These are phyloP conservation scores for Mormyrus proboscirostris DNA, from an alignment of 2,797 vertebrate genomes.

Conservation along the genomic window DNA sequence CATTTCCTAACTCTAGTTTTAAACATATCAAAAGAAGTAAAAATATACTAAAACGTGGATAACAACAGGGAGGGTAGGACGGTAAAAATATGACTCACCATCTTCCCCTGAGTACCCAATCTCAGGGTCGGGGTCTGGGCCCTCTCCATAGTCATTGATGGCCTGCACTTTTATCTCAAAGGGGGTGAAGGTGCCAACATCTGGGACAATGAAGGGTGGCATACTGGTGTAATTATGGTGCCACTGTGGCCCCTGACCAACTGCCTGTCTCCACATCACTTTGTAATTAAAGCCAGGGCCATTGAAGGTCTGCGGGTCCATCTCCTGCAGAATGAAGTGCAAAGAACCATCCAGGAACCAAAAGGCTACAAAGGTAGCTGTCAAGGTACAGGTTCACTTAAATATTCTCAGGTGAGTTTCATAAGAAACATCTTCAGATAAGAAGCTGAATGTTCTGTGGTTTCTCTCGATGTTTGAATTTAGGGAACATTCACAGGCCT, in stretches of 20 bases:
- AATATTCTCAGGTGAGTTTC: neutral
- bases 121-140: constrained; percentile 66
- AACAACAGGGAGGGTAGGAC: neutral
- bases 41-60: neutral
- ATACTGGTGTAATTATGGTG: constrained; percentile 50
- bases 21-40: neutral
- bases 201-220: constrained; percentile 56
- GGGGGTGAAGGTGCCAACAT: constrained; percentile 69
- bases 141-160: constrained; percentile 67
- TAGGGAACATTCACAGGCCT: neutral
- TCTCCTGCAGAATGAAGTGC: constrained; percentile 47
- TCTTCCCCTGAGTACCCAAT: constrained; percentile 84
- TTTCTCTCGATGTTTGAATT: neutral
- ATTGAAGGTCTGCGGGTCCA: constrained; percentile 64
- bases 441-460: neutral
- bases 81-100: constrained; percentile 55
- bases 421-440: neutral
- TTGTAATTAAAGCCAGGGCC: constrained; percentile 72
- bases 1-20: neutral
- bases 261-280: constrained; percentile 73
- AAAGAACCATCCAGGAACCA: neutral
- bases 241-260: constrained; percentile 61
- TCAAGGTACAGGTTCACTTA: constrained; percentile 9
- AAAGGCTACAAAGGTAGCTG: neutral
- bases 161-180: constrained; percentile 85